Conservation (phyloP, 2,797 vertebrate genomes). For the Iguana delicatissima region DNA sequence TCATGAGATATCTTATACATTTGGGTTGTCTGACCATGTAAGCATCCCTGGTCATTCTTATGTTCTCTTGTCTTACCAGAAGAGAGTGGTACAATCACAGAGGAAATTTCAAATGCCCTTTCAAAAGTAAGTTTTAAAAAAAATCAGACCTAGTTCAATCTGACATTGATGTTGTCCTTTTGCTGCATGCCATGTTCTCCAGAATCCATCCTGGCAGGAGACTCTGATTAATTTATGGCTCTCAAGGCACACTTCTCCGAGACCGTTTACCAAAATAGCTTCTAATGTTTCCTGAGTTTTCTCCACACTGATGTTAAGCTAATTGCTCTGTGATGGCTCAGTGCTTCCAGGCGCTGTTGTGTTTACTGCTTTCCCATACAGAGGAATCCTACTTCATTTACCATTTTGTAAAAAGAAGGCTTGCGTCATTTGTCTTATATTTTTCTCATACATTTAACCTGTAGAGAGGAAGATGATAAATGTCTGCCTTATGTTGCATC, state of each 20-base stretch:
- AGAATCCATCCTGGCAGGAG: constrained; percentile 1
- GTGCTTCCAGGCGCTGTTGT: constrained; percentile 5
- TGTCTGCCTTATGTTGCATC: neutral
- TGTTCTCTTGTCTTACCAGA: constrained; percentile 26
- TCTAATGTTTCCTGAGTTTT: rapidly evolving
- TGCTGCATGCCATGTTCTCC: constrained; percentile 2
- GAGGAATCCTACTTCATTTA: constrained; percentile 8
- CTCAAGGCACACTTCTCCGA: constrained; percentile 42
- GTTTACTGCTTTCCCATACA: constrained; percentile 26
- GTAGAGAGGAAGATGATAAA: neutral
- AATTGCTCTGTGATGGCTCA: constrained; percentile 46
- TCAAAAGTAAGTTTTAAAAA: constrained; percentile 39
- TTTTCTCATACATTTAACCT: neutral
- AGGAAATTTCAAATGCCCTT: constrained; percentile 58
- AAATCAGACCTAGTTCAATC: neutral
- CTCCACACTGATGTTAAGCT: constrained; percentile 4
- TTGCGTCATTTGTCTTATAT: constrained; percentile 11
- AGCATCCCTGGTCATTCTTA: neutral
- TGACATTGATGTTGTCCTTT: constrained; percentile 40
- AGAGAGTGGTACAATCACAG: constrained; percentile 51
- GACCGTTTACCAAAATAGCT: constrained; percentile 25
- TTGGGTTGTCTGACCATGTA: neutral
- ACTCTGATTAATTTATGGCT: constrained; percentile 7
- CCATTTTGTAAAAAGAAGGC: neutral
- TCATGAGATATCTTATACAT: neutral